These are phyloP conservation scores for Bubo scandiacus DNA, from an alignment of 2,113 vertebrate genomes.

Conservation along the genomic window DNA sequence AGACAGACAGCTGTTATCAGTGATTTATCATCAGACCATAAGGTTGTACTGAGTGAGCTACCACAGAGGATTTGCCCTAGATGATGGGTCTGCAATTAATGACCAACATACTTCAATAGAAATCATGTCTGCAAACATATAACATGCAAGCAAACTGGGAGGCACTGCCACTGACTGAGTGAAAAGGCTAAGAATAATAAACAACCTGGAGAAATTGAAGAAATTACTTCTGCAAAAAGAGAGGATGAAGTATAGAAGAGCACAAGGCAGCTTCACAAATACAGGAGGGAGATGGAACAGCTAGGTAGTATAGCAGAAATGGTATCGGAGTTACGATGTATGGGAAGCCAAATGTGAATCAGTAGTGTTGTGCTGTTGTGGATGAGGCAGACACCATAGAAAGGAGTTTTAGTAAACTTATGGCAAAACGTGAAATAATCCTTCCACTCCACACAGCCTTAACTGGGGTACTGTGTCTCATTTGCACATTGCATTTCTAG, in stretches of 20 bases:
- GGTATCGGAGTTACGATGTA: accelerated
- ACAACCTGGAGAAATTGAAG: neutral
- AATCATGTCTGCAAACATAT: neutral
- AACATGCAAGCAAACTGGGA: neutral
- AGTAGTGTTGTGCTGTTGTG: neutral
- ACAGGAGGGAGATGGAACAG: neutral
- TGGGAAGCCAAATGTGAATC: neutral
- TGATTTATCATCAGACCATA: neutral
- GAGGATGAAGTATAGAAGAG: neutral
- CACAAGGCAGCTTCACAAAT: neutral
- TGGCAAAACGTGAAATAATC: neutral
- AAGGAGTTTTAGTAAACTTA: neutral
- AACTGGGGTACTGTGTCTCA: neutral
- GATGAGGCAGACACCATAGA: neutral
- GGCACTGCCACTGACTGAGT: neutral
- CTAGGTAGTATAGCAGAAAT: neutral
- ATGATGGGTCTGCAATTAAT: neutral
- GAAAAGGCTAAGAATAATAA: neutral
- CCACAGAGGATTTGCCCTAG: neutral
- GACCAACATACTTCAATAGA: neutral
- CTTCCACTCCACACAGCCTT: neutral
- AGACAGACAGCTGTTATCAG: neutral
- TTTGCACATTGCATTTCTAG: neutral
- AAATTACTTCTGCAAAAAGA: neutral
- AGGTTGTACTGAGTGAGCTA: neutral